Conservation (phyloP, 2,888 invertebrate genomes). For the Alcis repandata region DNA sequence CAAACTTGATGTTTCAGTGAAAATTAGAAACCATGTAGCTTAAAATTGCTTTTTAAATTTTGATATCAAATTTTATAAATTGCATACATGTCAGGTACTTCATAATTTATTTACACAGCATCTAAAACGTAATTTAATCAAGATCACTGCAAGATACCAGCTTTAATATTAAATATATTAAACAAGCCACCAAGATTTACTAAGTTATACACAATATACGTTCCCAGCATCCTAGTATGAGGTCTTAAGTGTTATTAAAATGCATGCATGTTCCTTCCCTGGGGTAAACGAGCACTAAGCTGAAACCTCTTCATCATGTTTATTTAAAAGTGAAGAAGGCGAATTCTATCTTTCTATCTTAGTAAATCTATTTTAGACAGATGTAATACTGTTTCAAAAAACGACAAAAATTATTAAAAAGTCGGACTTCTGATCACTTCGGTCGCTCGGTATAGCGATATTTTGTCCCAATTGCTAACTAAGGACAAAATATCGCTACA, state of each 20-base stretch:
- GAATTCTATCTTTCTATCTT: no score
- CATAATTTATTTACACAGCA: not conserved
- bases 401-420: no score
- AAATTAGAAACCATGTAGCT: not conserved
- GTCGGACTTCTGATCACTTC: no score
- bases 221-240: conserved; percentile 19
- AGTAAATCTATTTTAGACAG: no score
- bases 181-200: conserved; percentile 10
- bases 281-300: conserved; percentile 12
- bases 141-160: conserved; percentile 2
- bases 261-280: conserved; percentile 17
- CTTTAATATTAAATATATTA: conserved; percentile 26
- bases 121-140: conserved; percentile 6
- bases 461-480: no score
- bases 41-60: not conserved
- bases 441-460: no score
- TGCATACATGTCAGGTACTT: not conserved
- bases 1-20: not conserved
- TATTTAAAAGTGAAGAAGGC: no score
- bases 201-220: conserved; percentile 27
- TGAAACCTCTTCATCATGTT: not conserved
- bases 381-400: no score
- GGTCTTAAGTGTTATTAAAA: conserved; percentile 31
- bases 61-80: not conserved
- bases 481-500: no score